These are phyloP conservation scores for Toxonevra muliebris DNA, from an alignment of 2,888 invertebrate genomes.

Conservation along the genomic window DNA sequence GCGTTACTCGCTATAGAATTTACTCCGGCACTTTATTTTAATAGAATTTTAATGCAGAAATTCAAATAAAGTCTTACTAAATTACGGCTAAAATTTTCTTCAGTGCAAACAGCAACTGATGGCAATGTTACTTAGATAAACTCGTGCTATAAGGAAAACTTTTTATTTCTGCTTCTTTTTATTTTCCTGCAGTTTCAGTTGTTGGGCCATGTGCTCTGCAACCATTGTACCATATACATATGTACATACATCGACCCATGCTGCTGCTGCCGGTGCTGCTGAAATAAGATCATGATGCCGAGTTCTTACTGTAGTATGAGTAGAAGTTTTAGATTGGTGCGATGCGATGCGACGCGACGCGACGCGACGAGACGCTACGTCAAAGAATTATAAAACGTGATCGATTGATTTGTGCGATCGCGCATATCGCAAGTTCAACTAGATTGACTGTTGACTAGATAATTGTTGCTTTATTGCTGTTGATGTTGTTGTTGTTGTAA, in stretches of 20 bases:
- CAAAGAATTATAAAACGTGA: slow-evolving; percentile 55
- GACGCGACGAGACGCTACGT: slow-evolving; percentile 32
- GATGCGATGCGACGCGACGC: slow-evolving; percentile 23
- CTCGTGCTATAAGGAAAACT: slow-evolving; percentile 52
- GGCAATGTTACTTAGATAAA: not conserved
- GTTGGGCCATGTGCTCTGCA: too few species aligned
- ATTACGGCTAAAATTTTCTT: too few species aligned
- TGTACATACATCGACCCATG: not conserved
- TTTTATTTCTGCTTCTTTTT: too few species aligned
- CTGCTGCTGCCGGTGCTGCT: slow-evolving; percentile 23
- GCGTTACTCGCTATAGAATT: too few species aligned
- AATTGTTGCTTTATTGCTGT: slow-evolving; percentile 54
- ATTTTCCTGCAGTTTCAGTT: too few species aligned
- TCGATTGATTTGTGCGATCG: slow-evolving; percentile 62
- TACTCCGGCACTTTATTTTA: too few species aligned
- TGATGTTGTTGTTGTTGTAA: not conserved
- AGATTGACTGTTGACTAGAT: slow-evolving; percentile 62
- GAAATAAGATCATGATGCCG: not conserved
- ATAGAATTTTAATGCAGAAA: too few species aligned
- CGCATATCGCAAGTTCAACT: slow-evolving; percentile 58
- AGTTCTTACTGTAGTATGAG: slow-evolving; percentile 5
- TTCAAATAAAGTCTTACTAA: too few species aligned
- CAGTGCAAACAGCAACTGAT: too few species aligned
- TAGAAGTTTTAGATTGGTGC: slow-evolving; percentile 8
- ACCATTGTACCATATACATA: too few species aligned